Conservation (phyloP, 2,888 invertebrate species). For the Lampropteryx suffumata region DNA sequence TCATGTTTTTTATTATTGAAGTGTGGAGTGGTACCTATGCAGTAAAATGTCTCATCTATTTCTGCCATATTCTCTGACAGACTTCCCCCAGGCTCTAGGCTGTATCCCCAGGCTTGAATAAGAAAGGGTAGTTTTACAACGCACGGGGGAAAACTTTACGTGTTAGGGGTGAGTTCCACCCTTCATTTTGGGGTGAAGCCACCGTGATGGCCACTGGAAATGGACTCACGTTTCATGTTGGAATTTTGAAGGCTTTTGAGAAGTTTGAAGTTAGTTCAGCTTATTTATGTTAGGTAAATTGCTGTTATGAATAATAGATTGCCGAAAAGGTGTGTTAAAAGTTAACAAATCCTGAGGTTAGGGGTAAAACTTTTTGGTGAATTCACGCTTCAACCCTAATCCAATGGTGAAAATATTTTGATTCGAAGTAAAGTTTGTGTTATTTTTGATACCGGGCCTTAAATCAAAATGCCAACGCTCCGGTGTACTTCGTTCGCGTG, state of each 20-base stretch:
- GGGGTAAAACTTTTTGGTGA: not conserved
- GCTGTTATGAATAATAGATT: constrained; percentile 10
- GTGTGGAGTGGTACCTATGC: too few relatives aligned
- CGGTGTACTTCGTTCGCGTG: too few relatives aligned
- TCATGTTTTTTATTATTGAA: too few relatives aligned
- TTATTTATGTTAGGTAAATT: constrained; percentile 11
- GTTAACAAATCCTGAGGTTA: too few relatives aligned
- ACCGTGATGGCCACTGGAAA: constrained; percentile 44
- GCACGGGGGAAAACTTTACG: constrained; percentile 75
- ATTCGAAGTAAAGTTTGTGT: too few relatives aligned
- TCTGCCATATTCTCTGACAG: constrained; percentile 43
- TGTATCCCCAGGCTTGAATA: constrained; percentile 60
- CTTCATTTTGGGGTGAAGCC: constrained; percentile 58
- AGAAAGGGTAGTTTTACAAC: constrained; percentile 79
- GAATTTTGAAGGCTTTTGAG: constrained; percentile 33
- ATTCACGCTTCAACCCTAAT: not conserved
- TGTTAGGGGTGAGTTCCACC: constrained; percentile 58
- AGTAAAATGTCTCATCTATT: constrained; percentile 1
- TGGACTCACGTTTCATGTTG: constrained; percentile 34
- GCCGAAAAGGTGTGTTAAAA: not conserved
- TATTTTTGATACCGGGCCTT: not conserved
- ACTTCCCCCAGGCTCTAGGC: constrained; percentile 62
- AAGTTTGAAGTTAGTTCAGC: constrained; percentile 18
- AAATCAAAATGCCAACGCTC: constrained; percentile 7
- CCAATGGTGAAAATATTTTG: too few relatives aligned